Evolutionary conservation across 92 coral and sea anemone species (phyloP), one percentile per base, ranked within the genome.

Genomic region (Palythoa grandiflora): DNA sequence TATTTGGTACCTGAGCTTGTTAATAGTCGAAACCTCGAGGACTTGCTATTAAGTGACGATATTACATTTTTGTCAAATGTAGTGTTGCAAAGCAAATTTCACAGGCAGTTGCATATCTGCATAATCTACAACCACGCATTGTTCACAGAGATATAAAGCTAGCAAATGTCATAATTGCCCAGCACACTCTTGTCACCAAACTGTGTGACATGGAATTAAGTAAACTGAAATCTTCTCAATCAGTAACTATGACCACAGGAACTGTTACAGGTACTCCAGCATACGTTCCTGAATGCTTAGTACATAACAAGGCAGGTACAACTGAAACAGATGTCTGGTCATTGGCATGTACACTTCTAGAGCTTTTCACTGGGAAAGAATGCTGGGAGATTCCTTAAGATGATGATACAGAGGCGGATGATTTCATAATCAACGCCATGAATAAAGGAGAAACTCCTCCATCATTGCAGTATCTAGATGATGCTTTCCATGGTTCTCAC

Each of bases 21-120:
- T n/a, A 55, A 84, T 28, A 78, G 92, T 60, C 73, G 35, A 70
- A 84, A 89, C 75, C 83, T 89, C n/a, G 91, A 89, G 73, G 91
- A 89, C 44, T 60, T 89, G 7, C 52, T 88, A 3, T 80, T 88
- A 54, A 40, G 19, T 57, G 89, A 89, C 52, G 77, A 60, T 65
- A 89, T 74, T 28, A 50, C 80, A 28, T 74, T 74, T 74, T 52
- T 53, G 59, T 73, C 89, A 48, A 73, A n/a, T n/a, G n/a, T 55
- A 55, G 63, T 17, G 14, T 55, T 55, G 14, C 63, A 9, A 55
- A 55, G 14, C 63, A 55, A 17, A 17, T 55, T 57, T 57, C 63
- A 3, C 63, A 57, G 63, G 63, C 63, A 10, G 63, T 57, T 14
- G 63, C 63, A 14, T 57, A 57, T 57, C 63, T 57, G 11, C 63